A percentile compares a stretch with the other conserved stretches of the same genome.
phyloP scores from a whole-genome alignment of 2,797 vertebrate species.

The Artibeus jamaicensis region DNA sequence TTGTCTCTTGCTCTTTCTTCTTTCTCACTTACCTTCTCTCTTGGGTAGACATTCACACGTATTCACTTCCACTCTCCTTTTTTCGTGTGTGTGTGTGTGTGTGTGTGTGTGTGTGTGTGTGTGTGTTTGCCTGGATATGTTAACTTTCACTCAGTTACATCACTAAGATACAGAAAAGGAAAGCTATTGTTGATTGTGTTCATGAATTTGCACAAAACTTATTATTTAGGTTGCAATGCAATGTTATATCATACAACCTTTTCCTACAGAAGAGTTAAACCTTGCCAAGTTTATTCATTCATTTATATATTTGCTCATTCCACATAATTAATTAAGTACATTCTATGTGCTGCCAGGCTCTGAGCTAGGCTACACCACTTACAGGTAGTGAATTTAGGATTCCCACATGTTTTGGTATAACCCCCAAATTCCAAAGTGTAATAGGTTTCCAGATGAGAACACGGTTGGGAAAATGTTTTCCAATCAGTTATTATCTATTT shows the following conservation, averaged over 20 bases:
- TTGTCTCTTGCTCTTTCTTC: too few species aligned
- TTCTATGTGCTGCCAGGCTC: not conserved
- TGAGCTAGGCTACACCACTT: not conserved
- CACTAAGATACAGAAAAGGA: not conserved
- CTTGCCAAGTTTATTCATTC: not conserved
- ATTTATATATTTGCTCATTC: not conserved
- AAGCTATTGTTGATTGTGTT: not conserved
- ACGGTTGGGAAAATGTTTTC: not conserved
- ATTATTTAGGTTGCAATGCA: not conserved
- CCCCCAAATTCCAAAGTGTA: not conserved
- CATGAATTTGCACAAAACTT: not conserved
- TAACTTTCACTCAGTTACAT: not conserved
- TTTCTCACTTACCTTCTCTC: accelerated
- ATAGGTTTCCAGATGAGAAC: not conserved
- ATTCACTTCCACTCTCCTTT: not conserved
- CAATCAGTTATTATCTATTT: not conserved
- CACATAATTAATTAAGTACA: not conserved
- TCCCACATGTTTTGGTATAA: not conserved
- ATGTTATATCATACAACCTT: too few species aligned
- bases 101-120: too few species aligned
- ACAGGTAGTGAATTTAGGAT: not conserved
- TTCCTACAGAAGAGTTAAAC: not conserved
- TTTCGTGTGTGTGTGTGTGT: not conserved
- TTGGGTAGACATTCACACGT: accelerated
- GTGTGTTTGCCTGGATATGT: not conserved